A percentile compares a stretch with the other conserved stretches of the same genome.
Conservation (phyloP, 2,797 vertebrate species). For the Phylloscopus collybita region DNA sequence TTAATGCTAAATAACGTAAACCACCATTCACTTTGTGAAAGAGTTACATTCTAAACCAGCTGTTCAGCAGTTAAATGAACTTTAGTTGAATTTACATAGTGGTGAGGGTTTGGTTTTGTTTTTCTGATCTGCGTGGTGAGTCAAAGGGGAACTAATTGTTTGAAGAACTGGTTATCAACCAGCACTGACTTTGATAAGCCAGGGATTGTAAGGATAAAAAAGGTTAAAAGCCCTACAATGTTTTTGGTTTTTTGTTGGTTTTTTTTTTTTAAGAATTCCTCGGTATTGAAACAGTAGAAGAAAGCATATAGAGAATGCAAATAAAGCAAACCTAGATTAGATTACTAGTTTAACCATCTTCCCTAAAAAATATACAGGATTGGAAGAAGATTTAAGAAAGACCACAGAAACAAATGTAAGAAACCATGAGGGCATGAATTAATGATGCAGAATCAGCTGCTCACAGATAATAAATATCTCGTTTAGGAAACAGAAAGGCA, state of each 20-base stretch:
- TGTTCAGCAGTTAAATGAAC: neutral
- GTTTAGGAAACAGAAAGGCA: constrained; percentile 10
- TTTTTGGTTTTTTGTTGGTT: neutral
- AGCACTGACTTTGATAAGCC: neutral
- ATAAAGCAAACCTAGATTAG: constrained; percentile 3
- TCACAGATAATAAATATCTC: neutral
- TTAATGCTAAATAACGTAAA: constrained; percentile 23
- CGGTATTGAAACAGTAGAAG: neutral
- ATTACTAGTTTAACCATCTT: neutral
- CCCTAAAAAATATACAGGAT: neutral
- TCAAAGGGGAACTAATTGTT: neutral
- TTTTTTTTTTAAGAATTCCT: neutral
- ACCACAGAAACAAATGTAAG: neutral
- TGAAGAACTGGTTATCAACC: neutral
- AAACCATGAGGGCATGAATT: neutral
- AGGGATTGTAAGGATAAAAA: neutral
- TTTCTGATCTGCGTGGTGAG: neutral
- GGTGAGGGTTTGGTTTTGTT: neutral
- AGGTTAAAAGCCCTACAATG: neutral
- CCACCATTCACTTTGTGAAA: neutral
- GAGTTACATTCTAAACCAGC: neutral
- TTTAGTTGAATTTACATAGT: neutral
- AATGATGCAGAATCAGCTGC: neutral
- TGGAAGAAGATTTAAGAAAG: neutral
- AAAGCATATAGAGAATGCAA: neutral